phyloP scores from a whole-genome alignment of 2,888 invertebrate genomes.

The Anthrax anthrax region DNA sequence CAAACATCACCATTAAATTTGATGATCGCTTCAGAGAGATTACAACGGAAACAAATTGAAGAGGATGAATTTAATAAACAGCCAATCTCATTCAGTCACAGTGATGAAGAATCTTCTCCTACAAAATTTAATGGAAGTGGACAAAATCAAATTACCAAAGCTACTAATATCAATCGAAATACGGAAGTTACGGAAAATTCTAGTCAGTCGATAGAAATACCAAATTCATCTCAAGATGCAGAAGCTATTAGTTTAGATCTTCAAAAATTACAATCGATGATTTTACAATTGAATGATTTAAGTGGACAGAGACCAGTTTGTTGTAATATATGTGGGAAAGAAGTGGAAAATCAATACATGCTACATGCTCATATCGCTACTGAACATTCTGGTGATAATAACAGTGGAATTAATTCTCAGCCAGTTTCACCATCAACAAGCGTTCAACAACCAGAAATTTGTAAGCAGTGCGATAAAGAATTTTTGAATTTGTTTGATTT shows the following conservation, averaged over 20 bases:
- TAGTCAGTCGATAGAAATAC: slow-evolving; percentile 2
- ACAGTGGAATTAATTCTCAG: slow-evolving; percentile 8
- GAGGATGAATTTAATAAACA: background rate
- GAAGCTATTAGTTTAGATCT: slow-evolving; percentile 69
- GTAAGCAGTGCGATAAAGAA: slow-evolving; percentile 33
- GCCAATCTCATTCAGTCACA: background rate
- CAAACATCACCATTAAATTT: slow-evolving; percentile 68
- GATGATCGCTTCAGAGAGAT: slow-evolving; percentile 39
- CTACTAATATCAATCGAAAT: background rate
- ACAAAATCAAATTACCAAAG: background rate
- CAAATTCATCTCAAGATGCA: slow-evolving; percentile 21
- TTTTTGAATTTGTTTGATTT: slow-evolving; percentile 55
- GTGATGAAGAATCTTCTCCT: background rate
- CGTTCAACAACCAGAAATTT: slow-evolving; percentile 17
- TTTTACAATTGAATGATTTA: slow-evolving; percentile 70
- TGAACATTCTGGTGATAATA: slow-evolving; percentile 23
- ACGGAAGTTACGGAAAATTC: slow-evolving; percentile 4
- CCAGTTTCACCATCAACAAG: slow-evolving; percentile 13
- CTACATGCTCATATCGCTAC: slow-evolving; percentile 38
- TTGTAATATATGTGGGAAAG: slow-evolving; percentile 57
- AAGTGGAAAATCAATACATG: slow-evolving; percentile 55
- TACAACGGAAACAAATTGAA: slow-evolving; percentile 10
- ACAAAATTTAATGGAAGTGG: background rate
- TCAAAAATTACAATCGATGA: slow-evolving; percentile 81
- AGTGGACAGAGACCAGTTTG: slow-evolving; percentile 43